A percentile compares a stretch with the other conserved stretches of the same genome.
Evolutionary conservation across 2,888 invertebrate species (phyloP).

Genomic region (Conchocele bisecta): DNA sequence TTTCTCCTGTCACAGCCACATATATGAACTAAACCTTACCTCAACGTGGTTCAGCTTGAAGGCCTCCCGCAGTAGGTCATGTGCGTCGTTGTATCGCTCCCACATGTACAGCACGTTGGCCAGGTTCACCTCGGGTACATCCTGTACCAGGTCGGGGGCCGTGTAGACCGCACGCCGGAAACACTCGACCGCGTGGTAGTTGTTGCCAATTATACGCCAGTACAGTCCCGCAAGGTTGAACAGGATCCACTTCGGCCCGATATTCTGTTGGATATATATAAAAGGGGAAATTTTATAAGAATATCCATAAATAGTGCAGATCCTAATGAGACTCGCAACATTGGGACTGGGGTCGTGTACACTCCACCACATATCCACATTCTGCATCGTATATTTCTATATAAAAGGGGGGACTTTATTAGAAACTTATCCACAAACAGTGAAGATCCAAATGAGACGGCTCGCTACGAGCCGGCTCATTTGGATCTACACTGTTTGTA

Average conservation of each 20-base stretch:
- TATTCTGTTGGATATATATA: slow-evolving; percentile 84
- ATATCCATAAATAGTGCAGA: too few species aligned
- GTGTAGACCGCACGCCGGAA: slow-evolving; percentile 86
- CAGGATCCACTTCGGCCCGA: slow-evolving; percentile 89
- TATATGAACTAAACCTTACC: too few species aligned
- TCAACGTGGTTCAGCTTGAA: slow-evolving; percentile 86
- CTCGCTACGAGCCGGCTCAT: too few species aligned
- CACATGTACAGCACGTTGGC: slow-evolving; percentile 87
- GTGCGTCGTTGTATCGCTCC: slow-evolving; percentile 86
- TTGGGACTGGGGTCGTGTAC: background rate
- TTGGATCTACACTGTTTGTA: too few species aligned
- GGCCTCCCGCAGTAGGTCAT: slow-evolving; percentile 86
- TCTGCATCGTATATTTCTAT: too few species aligned
- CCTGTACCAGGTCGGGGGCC: slow-evolving; percentile 86
- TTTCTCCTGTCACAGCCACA: too few species aligned
- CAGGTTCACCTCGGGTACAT: slow-evolving; percentile 88
- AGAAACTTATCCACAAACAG: too few species aligned
- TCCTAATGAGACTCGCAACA: background rate
- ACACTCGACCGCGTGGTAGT: slow-evolving; percentile 88
- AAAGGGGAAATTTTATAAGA: too few species aligned
- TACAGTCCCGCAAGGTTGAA: slow-evolving; percentile 90
- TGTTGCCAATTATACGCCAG: slow-evolving; percentile 90
- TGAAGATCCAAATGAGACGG: too few species aligned
- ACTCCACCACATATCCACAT: background rate
- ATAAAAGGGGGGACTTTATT: too few species aligned